Percentiles rank a stretch among this genome's conserved stretches.
These are phyloP conservation scores for Rhimphoctona megacephalus DNA, from an alignment of 2,888 invertebrate species.

Conservation along the genomic window DNA sequence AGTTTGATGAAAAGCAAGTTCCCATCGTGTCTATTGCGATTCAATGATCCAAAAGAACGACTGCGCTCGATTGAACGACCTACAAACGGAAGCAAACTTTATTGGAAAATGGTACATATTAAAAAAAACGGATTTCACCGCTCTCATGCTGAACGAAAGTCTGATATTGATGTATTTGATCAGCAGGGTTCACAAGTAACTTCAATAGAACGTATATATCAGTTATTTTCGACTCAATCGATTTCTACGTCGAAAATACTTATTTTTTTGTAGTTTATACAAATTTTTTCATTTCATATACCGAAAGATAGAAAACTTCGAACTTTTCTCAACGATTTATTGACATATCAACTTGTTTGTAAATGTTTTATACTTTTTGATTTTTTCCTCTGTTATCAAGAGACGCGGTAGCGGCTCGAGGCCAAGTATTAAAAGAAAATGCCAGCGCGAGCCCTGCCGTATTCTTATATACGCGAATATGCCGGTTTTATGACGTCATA, in stretches of 20 bases:
- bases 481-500: too few relatives aligned
- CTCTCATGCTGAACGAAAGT: neutral
- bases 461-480: too few relatives aligned
- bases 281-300: neutral
- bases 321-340: neutral
- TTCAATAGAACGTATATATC: neutral
- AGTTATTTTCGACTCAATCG: neutral
- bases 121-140: slow-evolving; percentile 1
- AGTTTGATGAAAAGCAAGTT: slow-evolving; percentile 13
- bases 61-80: slow-evolving; percentile 31
- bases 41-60: slow-evolving; percentile 30
- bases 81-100: slow-evolving; percentile 25
- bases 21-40: slow-evolving; percentile 31
- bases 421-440: too few relatives aligned
- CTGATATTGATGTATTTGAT: neutral
- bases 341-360: neutral
- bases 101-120: slow-evolving; percentile 41
- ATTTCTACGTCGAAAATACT: neutral
- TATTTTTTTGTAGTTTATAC: neutral
- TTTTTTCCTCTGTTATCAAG: neutral
- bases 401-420: too few relatives aligned
- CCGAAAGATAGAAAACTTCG: neutral
- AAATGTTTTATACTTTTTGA: neutral
- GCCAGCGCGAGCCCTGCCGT: too few relatives aligned
- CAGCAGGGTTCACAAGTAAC: neutral